These are phyloP conservation scores for Motacilla tschutschensis DNA, from an alignment of 2,113 vertebrate species.

Conservation along the genomic window DNA sequence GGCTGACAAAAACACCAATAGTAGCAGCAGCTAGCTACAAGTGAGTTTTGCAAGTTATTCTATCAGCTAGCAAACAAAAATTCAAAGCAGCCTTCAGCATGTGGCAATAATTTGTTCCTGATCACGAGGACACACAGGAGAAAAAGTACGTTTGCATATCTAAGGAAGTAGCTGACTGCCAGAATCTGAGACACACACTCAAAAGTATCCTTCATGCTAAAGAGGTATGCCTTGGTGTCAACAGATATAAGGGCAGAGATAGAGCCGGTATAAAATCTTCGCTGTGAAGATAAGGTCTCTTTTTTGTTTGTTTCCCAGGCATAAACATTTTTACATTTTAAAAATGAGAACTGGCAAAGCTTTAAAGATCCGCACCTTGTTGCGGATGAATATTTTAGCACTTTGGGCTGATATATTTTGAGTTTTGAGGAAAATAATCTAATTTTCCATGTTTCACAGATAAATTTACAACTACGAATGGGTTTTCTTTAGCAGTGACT, in stretches of 20 bases:
- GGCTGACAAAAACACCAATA: background rate
- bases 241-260: background rate
- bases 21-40: background rate
- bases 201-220: background rate
- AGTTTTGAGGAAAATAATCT: slow-evolving; percentile 7
- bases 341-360: slow-evolving; percentile 6
- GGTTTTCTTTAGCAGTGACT: slow-evolving; percentile 39
- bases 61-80: background rate
- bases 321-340: slow-evolving; percentile 1
- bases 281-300: background rate
- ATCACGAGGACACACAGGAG: background rate
- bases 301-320: background rate
- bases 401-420: background rate
- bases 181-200: background rate
- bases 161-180: background rate
- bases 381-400: slow-evolving; percentile 31
- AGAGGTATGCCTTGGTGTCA: background rate
- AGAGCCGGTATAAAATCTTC: background rate
- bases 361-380: background rate
- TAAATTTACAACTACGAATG: slow-evolving; percentile 70
- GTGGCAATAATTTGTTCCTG: background rate
- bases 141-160: background rate
- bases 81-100: background rate
- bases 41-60: background rate
- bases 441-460: background rate